phyloP scores from a whole-genome alignment of 2,888 invertebrate species.

The Arctia plantaginis region DNA sequence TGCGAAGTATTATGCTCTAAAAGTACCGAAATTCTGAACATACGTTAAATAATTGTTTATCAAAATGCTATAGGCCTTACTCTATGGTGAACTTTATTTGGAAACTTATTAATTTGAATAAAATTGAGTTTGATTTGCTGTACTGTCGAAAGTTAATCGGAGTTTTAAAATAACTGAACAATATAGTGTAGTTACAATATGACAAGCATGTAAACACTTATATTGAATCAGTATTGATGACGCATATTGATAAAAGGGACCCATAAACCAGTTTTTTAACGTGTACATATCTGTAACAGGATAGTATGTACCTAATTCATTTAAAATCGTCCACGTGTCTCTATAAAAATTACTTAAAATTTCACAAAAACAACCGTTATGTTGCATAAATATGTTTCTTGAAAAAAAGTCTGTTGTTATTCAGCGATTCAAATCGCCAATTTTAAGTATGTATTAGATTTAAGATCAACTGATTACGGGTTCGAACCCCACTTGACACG shows the following conservation, averaged over 20 bases:
- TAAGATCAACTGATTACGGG: no score
- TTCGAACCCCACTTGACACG: no score
- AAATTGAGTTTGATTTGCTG: background rate
- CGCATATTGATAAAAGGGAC: slow-evolving; percentile 27
- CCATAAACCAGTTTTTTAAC: slow-evolving; percentile 22
- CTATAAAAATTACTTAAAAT: slow-evolving; percentile 40
- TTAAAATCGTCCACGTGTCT: slow-evolving; percentile 21
- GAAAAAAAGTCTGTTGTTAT: no score
- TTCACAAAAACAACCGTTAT: slow-evolving; percentile 15
- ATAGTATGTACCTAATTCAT: slow-evolving; percentile 25
- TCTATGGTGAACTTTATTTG: background rate
- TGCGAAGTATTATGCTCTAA: no score
- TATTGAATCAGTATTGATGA: slow-evolving; percentile 21
- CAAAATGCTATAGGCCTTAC: no score
- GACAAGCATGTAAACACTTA: slow-evolving; percentile 5
- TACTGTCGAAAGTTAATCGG: background rate
- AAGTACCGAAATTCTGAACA: no score
- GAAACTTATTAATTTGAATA: background rate
- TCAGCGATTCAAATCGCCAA: background rate
- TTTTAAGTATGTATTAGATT: no score
- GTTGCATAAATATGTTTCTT: no score
- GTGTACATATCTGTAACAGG: slow-evolving; percentile 23
- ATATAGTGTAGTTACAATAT: background rate
- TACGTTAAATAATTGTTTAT: no score
- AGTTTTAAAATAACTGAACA: background rate